Percentiles rank a stretch among this genome's conserved stretches.
Conservation (phyloP, 2,888 invertebrate species). For the Nowickia ferox region DNA sequence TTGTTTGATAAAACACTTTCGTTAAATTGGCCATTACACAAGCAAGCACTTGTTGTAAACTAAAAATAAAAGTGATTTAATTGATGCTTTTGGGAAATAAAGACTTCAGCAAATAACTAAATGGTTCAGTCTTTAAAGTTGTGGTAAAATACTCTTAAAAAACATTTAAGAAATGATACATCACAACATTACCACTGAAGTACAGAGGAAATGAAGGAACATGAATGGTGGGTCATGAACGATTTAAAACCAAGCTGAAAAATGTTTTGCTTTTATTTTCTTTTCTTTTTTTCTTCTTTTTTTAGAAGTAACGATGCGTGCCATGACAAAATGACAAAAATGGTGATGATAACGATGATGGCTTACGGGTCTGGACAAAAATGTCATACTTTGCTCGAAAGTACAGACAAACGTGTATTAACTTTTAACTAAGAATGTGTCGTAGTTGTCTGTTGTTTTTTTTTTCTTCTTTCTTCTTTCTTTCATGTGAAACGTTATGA, state of each 20-base stretch:
- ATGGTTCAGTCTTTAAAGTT: slow-evolving; percentile 41
- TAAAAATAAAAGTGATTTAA: slow-evolving; percentile 58
- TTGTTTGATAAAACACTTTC: slow-evolving; percentile 55
- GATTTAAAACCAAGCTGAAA: slow-evolving; percentile 25
- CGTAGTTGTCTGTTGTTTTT: not conserved
- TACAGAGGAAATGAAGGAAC: no score
- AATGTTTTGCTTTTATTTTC: slow-evolving; percentile 7
- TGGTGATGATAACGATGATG: not conserved
- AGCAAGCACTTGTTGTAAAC: slow-evolving; percentile 22
- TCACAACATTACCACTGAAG: no score
- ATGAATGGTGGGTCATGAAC: not conserved
- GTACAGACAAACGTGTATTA: slow-evolving; percentile 52
- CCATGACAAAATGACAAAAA: slow-evolving; percentile 22
- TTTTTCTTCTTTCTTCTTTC: not conserved
- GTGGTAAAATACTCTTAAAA: slow-evolving; percentile 16
- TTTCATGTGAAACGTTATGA: slow-evolving; percentile 20
- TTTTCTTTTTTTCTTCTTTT: slow-evolving; percentile 1
- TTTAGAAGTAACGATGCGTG: slow-evolving; percentile 60
- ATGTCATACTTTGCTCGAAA: not conserved
- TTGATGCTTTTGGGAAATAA: slow-evolving; percentile 44
- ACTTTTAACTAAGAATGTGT: slow-evolving; percentile 33
- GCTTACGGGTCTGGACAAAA: slow-evolving; percentile 18
- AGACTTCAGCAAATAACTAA: slow-evolving; percentile 38
- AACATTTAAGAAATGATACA: not conserved
- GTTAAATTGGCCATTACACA: slow-evolving; percentile 31